Evolutionary conservation across 2,797 vertebrate genomes (phyloP), one percentile per base, ranked within the genome.

Genomic region (Eulemur coronatus): DNA sequence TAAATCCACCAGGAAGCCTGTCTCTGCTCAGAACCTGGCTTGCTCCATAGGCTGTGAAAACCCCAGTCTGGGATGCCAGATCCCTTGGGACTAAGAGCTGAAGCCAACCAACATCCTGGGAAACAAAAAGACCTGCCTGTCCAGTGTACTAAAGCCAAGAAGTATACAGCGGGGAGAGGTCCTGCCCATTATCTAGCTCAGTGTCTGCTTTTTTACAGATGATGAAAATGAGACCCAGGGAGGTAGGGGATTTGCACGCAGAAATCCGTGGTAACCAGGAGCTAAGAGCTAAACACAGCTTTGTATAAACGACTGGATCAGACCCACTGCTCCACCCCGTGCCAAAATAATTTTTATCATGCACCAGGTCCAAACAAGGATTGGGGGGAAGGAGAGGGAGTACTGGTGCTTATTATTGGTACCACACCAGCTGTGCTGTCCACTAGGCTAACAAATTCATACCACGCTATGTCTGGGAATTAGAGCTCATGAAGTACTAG

Each of bases 211-310:
- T 82, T 69, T 67, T 59, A 82, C 80, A 92, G 57, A 97, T 12
- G 85, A 85, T 82, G 73, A 95, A 91, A 86, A 89, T 38, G 59
- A 94, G 59, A 73, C 57, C 76, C 79, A 84, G 70, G 69, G 93
- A 81, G 75, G 73, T 20, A 87, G 12, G 48, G 46, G 67, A 92
- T 96, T 79, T 90, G 59, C 50, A 73, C 30, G 72, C 41, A 76
- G 67, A 93, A 94, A 96, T 69, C 93, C 30, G 2, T 67, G 86
- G 89, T 89, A 93, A 96, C 92, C 75, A 73, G 55, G 75, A 78
- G 93, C 82, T 95, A 91, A 96, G 61, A 88, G 72, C 65, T 84
- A 95, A 93, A 93, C 75, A 87, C 35, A 89, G 70, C 46, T 97
- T 86, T 84, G 55, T 69, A 79, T 93, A 35, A 67, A 91, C 0